Evolutionary conservation across 2,888 invertebrate genomes (phyloP).

Genomic region (Oithona nana): DNA sequence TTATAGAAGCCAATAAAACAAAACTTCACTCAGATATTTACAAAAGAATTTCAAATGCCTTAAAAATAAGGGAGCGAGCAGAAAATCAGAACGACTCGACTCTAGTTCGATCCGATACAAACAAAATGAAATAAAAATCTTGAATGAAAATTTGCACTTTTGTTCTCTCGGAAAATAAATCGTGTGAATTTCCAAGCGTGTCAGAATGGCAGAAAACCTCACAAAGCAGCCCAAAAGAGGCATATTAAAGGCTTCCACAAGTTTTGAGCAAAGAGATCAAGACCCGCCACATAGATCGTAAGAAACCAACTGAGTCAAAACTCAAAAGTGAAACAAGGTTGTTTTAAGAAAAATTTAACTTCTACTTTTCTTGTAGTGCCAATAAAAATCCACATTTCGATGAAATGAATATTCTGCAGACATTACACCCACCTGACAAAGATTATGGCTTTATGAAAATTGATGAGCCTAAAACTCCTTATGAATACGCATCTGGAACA

Average conservation of each 20-base stretch:
- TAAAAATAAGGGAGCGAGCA: no score
- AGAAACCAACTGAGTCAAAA: no score
- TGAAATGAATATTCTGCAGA: slow-evolving; percentile 95
- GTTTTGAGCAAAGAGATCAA: slow-evolving; percentile 44
- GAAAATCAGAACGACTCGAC: no score
- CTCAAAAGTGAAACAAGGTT: no score
- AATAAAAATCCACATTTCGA: slow-evolving; percentile 64
- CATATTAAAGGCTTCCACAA: slow-evolving; percentile 74
- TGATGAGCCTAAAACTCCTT: slow-evolving; percentile 94
- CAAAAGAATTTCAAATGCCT: no score
- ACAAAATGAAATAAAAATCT: no score
- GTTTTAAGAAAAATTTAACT: background rate
- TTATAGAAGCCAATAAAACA: no score
- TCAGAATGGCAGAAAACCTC: slow-evolving; percentile 45
- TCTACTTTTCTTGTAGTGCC: slow-evolving; percentile 20
- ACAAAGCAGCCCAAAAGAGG: slow-evolving; percentile 67
- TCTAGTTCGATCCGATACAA: no score
- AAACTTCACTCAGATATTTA: no score
- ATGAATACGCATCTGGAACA: slow-evolving; percentile 36
- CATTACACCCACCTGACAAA: slow-evolving; percentile 90
- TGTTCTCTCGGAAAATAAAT: no score
- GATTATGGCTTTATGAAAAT: slow-evolving; percentile 99
- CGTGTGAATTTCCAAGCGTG: no score
- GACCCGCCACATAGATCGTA: background rate
- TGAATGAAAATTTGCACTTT: no score